Evolutionary conservation across 2,797 vertebrate genomes (phyloP).

Genomic region (Sebastes hubbsi): DNA sequence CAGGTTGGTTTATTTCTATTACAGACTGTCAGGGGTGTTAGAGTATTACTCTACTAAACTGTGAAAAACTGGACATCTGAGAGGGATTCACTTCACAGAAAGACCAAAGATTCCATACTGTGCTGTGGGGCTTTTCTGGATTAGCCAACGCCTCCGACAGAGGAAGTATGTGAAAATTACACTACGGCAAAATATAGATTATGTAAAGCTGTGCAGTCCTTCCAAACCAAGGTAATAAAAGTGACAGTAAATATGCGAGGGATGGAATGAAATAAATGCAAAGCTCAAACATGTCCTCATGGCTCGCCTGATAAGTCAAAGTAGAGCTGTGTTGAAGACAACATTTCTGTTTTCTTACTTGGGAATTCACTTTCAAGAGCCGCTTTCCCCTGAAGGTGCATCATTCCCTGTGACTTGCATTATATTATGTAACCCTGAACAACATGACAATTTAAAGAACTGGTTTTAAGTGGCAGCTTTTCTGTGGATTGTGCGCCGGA

Average conservation of each 20-base stretch:
- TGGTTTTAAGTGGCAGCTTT: conserved; percentile 29
- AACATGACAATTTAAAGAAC: conserved; percentile 36
- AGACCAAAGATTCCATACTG: not conserved
- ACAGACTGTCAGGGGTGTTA: not conserved
- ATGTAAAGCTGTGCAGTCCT: conserved; percentile 26
- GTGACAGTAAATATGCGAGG: not conserved
- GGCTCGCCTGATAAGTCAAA: conserved; percentile 8
- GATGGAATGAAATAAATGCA: conserved; percentile 25
- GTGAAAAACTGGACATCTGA: conserved; percentile 8
- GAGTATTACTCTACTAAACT: not conserved
- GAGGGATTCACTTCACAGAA: not conserved
- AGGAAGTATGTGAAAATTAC: conserved; percentile 10
- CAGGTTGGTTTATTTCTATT: not conserved
- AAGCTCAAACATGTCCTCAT: conserved; percentile 6
- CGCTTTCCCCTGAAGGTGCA: conserved; percentile 9
- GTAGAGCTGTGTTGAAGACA: not conserved
- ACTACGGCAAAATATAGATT: conserved; percentile 27
- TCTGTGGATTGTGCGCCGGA: conserved; percentile 10
- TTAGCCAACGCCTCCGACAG: conserved; percentile 11
- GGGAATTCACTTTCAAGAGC: conserved; percentile 40
- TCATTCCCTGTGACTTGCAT: not conserved
- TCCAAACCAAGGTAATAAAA: conserved; percentile 4
- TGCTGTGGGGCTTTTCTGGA: conserved; percentile 22
- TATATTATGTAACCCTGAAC: conserved; percentile 39
- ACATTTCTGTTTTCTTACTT: conserved; percentile 12